phyloP scores from a whole-genome alignment of 64 coral and sea anemone genomes.

The Astreopora myriophthalma region DNA sequence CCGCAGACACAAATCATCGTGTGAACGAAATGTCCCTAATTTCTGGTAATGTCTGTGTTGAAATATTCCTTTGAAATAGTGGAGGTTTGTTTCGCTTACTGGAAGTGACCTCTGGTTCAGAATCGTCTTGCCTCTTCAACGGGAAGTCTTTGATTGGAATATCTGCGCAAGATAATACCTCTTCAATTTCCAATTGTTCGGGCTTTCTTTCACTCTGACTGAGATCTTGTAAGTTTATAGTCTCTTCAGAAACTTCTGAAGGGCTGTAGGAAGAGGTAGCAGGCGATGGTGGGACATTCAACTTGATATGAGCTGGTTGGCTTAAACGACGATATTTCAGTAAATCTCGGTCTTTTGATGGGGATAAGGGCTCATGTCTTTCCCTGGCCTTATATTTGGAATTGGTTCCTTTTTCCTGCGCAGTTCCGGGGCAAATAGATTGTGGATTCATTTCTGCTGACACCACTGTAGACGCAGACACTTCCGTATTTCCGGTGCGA shows the following conservation, averaged over 20 bases:
- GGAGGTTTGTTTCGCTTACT: neutral
- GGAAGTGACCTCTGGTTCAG: neutral
- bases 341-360: neutral
- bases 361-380: neutral
- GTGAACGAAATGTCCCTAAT: too few relatives aligned
- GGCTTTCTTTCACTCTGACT: neutral
- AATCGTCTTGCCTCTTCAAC: neutral
- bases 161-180: neutral
- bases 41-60: too few relatives aligned
- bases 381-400: neutral
- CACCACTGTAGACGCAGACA: neutral
- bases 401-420: neutral
- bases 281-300: neutral
- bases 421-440: neutral
- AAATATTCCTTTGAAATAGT: neutral
- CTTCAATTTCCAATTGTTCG: neutral
- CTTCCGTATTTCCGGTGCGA: neutral
- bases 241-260: neutral
- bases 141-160: neutral
- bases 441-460: conserved; percentile 33
- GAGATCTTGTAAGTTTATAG: neutral
- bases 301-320: conserved; percentile 7
- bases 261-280: neutral
- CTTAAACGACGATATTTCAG: conserved; percentile 15
- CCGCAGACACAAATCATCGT: too few relatives aligned